Base-by-base conservation (phyloP, 35 echinoderm and acorn worm genomes). In the Amphiura filiformis region DNA sequence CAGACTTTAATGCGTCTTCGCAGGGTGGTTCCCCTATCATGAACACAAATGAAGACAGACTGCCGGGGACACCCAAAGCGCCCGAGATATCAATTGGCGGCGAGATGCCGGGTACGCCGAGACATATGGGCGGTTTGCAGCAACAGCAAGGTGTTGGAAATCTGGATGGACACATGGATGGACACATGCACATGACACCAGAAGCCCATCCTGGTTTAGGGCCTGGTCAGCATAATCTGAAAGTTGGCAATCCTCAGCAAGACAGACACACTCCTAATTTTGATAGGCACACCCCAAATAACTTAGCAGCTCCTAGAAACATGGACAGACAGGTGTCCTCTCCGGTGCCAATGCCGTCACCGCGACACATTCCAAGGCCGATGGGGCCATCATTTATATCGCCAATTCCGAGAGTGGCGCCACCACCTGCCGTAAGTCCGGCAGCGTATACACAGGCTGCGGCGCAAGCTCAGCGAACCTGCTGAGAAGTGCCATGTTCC, bases 401-500 rank as follows among this genome's bases (percentile, higher is more conserved):
- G 47, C 80, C 80, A 11, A 85, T 65, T 65, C 83, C 57, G 26
- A 64, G 35, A 61, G 56, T 23, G 20, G 35, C 83, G 17, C 83
- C 47, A 11, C 47, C 83, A 23, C 38, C 81, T 83, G 83, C 56
- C 4, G 49, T 34, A 34, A 34, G n/a, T 70, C 49, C 39, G 33
- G 83, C 35, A 13, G 83, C 35, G 9, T 61, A 65, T 15, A 35
- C 83, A 30, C 83, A 83, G 83, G 83, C 83, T 22, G 83, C 83
- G 17, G 83, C 37, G 14, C 83, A 65, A 56, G 57, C 90, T 35
- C 89, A 36, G 88, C 84, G 26, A 95, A 90, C 84, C 41, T 95
- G 31, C 57, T 95, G 35, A 76, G 89, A 37, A 88, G 93, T 20
- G 84, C 70, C 79, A 83, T 95, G 80, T 90, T 90, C 36, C 88